Base-by-base conservation (phyloP, 2,888 invertebrate species). In the Oscheius sp. region DNA sequence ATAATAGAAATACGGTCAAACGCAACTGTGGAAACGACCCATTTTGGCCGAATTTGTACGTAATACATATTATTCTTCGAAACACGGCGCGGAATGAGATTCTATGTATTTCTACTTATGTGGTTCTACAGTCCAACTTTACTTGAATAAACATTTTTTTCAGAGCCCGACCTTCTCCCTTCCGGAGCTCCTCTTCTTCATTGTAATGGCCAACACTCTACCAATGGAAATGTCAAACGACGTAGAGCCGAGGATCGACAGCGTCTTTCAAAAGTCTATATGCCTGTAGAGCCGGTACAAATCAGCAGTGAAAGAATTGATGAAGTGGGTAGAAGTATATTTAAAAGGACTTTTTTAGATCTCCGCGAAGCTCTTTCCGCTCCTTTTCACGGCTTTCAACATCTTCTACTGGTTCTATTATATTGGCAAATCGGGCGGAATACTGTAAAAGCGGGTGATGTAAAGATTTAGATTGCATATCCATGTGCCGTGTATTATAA, bases 371-470 rank as follows among this genome's bases (percentile, higher is more conserved):
- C 72, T 85, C 24, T 85, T 85, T 59, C 85, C 85, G 6, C 71
- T 84, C 2, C 72, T 84, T 3, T 85, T 85, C 73, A 80, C 80
- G n/a, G 82, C 84, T 6, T 85, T 85, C 81, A 85, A 86, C 70
- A 75, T 85, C 33, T 83, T 85, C 74, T 85, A 85, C 66, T 85
- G 86, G 86, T 80, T 80, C 70, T 86, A 85, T 71, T 85, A 86
- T 71, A 82, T 86, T 54, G 83, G 84, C 28, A 77, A 72, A 68
- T 78, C 77, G 1, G 77, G 80, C 20, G 76, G 80, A 45, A 74
- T 80, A n/a, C 26, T 63, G 32, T 63, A 50, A 32, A 41, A 41
- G 41, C 41, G 41, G 41, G 41, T 41, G 41, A 12, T 14, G 41
- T 17, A 41, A 41, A 41, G 12, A 41, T 17, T 12, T 3, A 41